These are phyloP conservation scores for Mola mola DNA, from an alignment of 2,113 vertebrate species.

Conservation along the genomic window DNA sequence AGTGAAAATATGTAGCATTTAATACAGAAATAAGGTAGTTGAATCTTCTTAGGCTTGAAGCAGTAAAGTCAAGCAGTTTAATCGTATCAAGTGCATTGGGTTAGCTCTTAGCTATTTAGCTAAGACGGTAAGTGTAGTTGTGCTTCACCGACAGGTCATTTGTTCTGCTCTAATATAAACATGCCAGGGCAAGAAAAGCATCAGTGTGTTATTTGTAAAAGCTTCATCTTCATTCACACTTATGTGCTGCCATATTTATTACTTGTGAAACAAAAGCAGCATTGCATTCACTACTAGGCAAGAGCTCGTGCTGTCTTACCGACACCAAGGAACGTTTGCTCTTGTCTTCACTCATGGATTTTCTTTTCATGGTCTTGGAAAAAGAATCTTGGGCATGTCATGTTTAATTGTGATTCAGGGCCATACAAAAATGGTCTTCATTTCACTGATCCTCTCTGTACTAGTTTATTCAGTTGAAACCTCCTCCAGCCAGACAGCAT, in stretches of 20 bases:
- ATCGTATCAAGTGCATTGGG: slow-evolving; percentile 6
- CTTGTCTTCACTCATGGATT: slow-evolving; percentile 40
- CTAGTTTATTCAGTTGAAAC: slow-evolving; percentile 22
- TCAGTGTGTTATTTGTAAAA: slow-evolving; percentile 51
- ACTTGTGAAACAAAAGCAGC: slow-evolving; percentile 53
- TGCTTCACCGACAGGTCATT: slow-evolving; percentile 14
- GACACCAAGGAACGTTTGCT: slow-evolving; percentile 37
- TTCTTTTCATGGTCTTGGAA: slow-evolving; percentile 50
- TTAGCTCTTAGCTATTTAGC: slow-evolving; percentile 5
- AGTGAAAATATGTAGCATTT: too few relatives aligned
- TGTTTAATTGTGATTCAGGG: slow-evolving; percentile 15
- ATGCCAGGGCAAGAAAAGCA: slow-evolving; percentile 51
- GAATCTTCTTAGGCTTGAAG: slow-evolving; percentile 1
- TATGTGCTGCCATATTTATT: slow-evolving; percentile 18
- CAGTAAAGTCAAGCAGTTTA: background rate
- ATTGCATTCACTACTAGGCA: slow-evolving; percentile 60
- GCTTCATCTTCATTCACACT: slow-evolving; percentile 29
- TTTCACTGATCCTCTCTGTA: slow-evolving; percentile 9
- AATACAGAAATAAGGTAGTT: background rate
- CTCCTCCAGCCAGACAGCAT: slow-evolving; percentile 45
- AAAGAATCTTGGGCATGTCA: slow-evolving; percentile 42
- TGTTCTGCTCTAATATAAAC: slow-evolving; percentile 37
- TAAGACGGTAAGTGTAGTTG: slow-evolving; percentile 4
- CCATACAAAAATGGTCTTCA: slow-evolving; percentile 18
- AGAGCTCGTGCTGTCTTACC: slow-evolving; percentile 70